Conservation (phyloP, 2,888 invertebrate genomes). For the Clepsis dumicolana region DNA sequence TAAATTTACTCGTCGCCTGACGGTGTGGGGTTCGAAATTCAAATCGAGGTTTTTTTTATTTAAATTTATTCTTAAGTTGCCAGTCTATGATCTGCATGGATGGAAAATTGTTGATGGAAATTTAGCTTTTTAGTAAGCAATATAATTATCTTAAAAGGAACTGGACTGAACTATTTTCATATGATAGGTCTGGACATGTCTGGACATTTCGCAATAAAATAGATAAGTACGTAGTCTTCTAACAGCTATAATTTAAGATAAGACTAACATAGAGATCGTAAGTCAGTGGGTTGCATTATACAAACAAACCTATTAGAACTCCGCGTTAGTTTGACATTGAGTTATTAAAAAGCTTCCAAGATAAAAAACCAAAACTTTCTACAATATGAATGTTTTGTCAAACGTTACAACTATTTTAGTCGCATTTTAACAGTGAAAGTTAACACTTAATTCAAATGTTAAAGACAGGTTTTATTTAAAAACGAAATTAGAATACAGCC, state of each 20-base stretch:
- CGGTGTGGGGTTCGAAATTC: not conserved
- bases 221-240: not conserved
- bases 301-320: slow-evolving; percentile 9
- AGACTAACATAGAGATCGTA: slow-evolving; percentile 11
- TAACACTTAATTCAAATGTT: slow-evolving; percentile 14
- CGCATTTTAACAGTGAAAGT: slow-evolving; percentile 19
- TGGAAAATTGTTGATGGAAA: not conserved
- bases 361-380: slow-evolving; percentile 18
- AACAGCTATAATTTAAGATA: slow-evolving; percentile 1
- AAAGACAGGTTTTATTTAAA: not conserved
- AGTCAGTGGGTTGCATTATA: slow-evolving; percentile 22
- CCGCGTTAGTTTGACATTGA: not conserved
- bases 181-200: too few relatives aligned
- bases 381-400: slow-evolving; percentile 19
- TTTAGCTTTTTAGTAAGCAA: not conserved
- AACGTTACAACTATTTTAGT: slow-evolving; percentile 17
- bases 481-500: not conserved
- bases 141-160: too few relatives aligned
- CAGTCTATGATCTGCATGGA: not conserved
- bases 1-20: slow-evolving; percentile 40
- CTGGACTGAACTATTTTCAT: too few relatives aligned
- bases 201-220: not conserved
- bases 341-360: slow-evolving; percentile 12
- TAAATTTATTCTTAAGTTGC: not conserved
- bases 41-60: not conserved